These are phyloP conservation scores for Ditylenchus dipsaci DNA, from an alignment of 1,140 invertebrate genomes.

Conservation along the genomic window DNA sequence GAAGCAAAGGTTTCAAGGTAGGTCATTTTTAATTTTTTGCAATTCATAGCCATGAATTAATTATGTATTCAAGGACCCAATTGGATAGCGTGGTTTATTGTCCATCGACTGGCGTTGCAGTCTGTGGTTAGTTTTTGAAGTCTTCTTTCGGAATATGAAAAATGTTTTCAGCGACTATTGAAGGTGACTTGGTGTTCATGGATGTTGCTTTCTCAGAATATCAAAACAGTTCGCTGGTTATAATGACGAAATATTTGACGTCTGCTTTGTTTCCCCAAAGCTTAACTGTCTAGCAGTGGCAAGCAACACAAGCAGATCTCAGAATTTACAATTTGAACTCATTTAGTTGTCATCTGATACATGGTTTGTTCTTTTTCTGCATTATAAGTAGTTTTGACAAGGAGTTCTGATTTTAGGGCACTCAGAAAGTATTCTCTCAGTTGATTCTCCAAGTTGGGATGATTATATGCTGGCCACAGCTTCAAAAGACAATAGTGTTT, in stretches of 20 bases:
- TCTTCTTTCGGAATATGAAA: too few species aligned
- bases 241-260: conserved; percentile 53
- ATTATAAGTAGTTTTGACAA: too few species aligned
- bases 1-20: conserved; percentile 20
- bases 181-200: conserved; percentile 43
- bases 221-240: conserved; percentile 43
- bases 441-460: conserved; percentile 49
- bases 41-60: background rate
- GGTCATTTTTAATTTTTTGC: background rate
- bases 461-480: conserved; percentile 41
- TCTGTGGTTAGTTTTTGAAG: conserved; percentile 8
- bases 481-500: conserved; percentile 54
- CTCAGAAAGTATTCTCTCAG: conserved; percentile 43
- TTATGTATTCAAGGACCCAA: conserved; percentile 18
- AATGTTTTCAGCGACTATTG: conserved; percentile 18
- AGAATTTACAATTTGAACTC: conserved; percentile 47
- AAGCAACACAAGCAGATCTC: conserved; percentile 47
- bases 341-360: conserved; percentile 41
- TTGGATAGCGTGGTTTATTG: conserved; percentile 35
- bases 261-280: conserved; percentile 27
- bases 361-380: conserved; percentile 26
- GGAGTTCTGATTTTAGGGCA: conserved; percentile 46
- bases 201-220: conserved; percentile 28
- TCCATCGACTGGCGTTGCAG: conserved; percentile 11
- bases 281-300: conserved; percentile 47